These are phyloP conservation scores for Drosophila infuscata DNA, from an alignment of 2,888 invertebrate species.

Conservation along the genomic window DNA sequence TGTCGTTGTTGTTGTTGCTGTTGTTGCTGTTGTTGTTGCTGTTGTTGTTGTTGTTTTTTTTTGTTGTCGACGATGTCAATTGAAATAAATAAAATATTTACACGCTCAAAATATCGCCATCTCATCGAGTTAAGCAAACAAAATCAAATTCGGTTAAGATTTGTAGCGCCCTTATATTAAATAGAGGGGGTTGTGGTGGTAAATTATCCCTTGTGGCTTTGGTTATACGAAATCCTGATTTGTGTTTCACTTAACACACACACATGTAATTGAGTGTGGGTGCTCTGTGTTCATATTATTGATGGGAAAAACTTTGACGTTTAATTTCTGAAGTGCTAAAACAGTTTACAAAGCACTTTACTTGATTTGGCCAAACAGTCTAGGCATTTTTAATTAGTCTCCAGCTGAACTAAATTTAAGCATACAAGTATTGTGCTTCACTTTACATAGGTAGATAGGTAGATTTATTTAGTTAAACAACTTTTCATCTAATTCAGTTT, in stretches of 20 bases:
- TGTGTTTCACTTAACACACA: constrained; percentile 42
- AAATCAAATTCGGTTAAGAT: constrained; percentile 56
- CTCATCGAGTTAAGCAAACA: constrained; percentile 68
- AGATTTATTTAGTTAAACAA: neutral
- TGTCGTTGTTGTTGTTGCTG: neutral
- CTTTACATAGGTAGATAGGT: neutral
- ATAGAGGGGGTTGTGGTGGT: constrained; percentile 2
- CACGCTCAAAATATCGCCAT: constrained; percentile 48
- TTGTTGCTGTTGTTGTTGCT: constrained; percentile 3
- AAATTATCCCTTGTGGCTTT: constrained; percentile 36
- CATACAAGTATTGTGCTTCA: too few relatives aligned
- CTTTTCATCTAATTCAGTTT: neutral
- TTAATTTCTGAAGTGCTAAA: constrained; percentile 18
- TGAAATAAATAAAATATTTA: constrained; percentile 59
- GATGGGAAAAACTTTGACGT: constrained; percentile 12
- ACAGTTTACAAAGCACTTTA: constrained; percentile 23
- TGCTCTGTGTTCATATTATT: constrained; percentile 6
- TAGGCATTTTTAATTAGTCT: neutral
- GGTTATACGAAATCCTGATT: constrained; percentile 36
- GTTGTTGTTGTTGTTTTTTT: too few relatives aligned
- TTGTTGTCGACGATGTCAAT: constrained; percentile 32
- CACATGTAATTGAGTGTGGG: constrained; percentile 30
- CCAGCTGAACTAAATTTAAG: neutral
- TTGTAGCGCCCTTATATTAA: constrained; percentile 17
- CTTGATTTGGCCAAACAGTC: constrained; percentile 8